Evolutionary conservation across 2,113 vertebrate genomes (phyloP), one percentile per base, ranked within the genome.

Genomic region (Gorsachius goisagi): DNA sequence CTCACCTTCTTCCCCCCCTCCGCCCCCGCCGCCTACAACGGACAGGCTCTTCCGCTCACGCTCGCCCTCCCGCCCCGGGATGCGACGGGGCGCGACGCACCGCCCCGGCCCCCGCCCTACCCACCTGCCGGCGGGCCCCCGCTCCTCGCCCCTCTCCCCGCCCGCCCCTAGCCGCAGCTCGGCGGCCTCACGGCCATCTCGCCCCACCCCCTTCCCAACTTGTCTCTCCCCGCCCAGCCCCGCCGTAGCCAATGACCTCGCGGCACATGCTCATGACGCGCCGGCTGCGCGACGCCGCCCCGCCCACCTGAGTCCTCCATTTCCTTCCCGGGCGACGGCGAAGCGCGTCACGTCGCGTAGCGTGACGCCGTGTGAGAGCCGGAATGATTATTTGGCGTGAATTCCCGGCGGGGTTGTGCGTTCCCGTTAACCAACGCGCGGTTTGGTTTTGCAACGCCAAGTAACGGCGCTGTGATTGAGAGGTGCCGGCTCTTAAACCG

Each of bases 261-360:
- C 45, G 24, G 23, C 26, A 37, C 37, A 12, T 14, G 10, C 6
- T 4, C 32, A 5, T 60, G 82, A 87, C 89, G 88, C 49, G n/a
- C 5, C 0, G 2, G 5, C 9, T 0, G 9, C 50, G 80, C 71
- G 79, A 94, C 95, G 6, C 6, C 33, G 4, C 2, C 21, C 3
- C 4, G 4, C 1, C 4, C 19, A 1, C 11, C 15, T 18, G 18
- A 37, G 3, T 10, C 5, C 5, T 1, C 11, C 2, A 1, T 3
- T 4, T 9, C 12, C 15, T 15, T 14, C 21, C 17, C 11, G 22
- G 53, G 7, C 22, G 79, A 30, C 2, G 9, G 30, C 2, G 15
- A 20, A 12, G 5, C 0, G 15, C 77, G 49, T 76, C 49, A 41
- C 9, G 12, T 0, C 2, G 19, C 5, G 3, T 4, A 5, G 4